Evolutionary conservation across 2,797 vertebrate species (phyloP).

Genomic region (Poecilia wingei): DNA sequence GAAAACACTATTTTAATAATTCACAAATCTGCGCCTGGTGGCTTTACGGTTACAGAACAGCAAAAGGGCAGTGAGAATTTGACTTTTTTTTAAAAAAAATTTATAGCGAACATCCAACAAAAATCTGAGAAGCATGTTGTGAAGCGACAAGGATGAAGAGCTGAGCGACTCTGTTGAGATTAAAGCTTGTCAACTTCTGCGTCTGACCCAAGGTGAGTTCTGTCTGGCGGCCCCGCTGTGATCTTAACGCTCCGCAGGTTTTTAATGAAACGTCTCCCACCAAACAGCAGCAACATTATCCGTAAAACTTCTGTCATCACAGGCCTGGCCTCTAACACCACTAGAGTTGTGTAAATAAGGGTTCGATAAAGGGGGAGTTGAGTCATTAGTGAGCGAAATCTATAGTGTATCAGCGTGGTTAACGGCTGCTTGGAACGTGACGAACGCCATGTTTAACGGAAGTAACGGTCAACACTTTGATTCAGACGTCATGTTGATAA

Average conservation of each 20-base stretch:
- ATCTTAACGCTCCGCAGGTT: constrained; percentile 25
- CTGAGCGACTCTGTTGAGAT: constrained; percentile 54
- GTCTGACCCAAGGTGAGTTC: constrained; percentile 70
- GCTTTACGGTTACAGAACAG: constrained; percentile 26
- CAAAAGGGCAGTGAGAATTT: constrained; percentile 2
- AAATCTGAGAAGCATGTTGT: constrained; percentile 39
- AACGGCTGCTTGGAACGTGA: background rate
- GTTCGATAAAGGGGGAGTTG: background rate
- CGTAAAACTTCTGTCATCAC: background rate
- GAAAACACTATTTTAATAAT: constrained; percentile 82
- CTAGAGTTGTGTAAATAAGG: no score
- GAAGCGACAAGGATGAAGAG: constrained; percentile 71
- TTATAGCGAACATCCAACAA: constrained; percentile 10
- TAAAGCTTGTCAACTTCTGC: constrained; percentile 42
- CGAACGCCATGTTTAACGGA: constrained; percentile 9
- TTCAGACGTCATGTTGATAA: constrained; percentile 10
- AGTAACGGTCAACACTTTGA: constrained; percentile 31
- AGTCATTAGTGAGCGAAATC: background rate
- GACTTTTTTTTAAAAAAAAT: no score
- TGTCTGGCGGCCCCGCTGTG: background rate
- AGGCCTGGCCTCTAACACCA: constrained; percentile 23
- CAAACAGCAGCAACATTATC: background rate
- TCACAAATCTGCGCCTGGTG: constrained; percentile 68
- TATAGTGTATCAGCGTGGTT: background rate
- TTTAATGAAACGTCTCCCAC: constrained; percentile 34